Base-by-base conservation (phyloP, 53 echinoderm and acorn worm species). In the Arbacia lixula region DNA sequence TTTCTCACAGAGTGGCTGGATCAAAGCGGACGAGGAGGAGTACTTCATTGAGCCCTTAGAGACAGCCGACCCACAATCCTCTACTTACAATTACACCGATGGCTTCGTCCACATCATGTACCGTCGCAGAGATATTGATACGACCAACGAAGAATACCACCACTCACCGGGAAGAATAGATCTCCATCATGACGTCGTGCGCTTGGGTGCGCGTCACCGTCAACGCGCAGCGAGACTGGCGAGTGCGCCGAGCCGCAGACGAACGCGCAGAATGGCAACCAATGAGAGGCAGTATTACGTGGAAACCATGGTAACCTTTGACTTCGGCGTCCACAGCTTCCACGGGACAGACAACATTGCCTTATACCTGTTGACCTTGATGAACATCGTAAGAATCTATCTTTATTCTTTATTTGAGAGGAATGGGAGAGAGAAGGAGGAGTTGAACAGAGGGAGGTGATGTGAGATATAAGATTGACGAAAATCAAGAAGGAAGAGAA, bases 251-350 rank as follows among this genome's bases (percentile, higher is more conserved):
- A 34, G 31, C 6, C 26, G 43, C 41, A 26, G 40, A 38, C 60
- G 60, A 33, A 22, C 34, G 2, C 33, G 53, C 6, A 32, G 75
- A 24, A 34, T 28, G 21, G 52, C 75, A 1, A 42, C 58, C 9
- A 36, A 37, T 11, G 46, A 58, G 39, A 26, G 43, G 26, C 79
- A 41, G 14, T 46, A 85, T 49, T 85, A 72, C 42, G 85, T 73
- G 41, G 85, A 85, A 72, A 73, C 73, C 33, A 85, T 85, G 60
- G 73, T 60, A 30, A 85, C 72, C 1, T 28, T 85, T 29, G 85
- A 85, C 25, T 58, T 43, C 73, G 42, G 72, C 33, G 22, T 85
- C 41, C 85, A 60, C 28, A 61, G 43, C 31, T 85, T 85, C 43
- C 85, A 85, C 32, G 72, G 85, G 27, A 34, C 4, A 3, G 20